These are phyloP conservation scores for Chirona hameri DNA, from an alignment of 2,888 invertebrate genomes.

Conservation along the genomic window DNA sequence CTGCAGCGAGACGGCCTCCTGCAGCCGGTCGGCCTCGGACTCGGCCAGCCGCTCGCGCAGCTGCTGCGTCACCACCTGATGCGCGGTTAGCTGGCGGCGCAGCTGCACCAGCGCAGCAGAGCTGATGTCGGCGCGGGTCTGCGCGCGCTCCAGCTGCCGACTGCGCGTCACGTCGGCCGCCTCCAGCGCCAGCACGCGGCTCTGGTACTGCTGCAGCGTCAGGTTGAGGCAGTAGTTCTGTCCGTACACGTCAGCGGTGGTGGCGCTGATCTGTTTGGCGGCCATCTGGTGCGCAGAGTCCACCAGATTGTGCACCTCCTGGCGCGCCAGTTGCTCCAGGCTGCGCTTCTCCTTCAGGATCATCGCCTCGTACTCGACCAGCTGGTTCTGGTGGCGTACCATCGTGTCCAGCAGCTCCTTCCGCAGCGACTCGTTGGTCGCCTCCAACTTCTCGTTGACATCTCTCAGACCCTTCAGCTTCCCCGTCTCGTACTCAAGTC, in stretches of 20 bases:
- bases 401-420: background rate
- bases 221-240: background rate
- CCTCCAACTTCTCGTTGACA: background rate
- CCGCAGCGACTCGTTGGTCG: background rate
- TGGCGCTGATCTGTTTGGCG: background rate
- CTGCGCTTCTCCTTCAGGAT: background rate
- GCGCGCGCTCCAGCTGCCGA: background rate
- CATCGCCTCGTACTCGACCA: constrained; percentile 13
- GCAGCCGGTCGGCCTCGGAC: constrained; percentile 9
- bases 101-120: background rate
- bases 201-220: constrained; percentile 3
- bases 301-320: background rate
- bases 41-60: background rate
- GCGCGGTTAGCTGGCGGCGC: background rate
- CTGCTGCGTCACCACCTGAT: background rate
- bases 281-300: background rate
- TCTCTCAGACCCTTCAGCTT: background rate
- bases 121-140: background rate
- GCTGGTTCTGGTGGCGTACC: constrained; percentile 8
- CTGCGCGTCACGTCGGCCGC: background rate
- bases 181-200: background rate
- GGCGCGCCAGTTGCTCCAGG: background rate
- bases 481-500: background rate
- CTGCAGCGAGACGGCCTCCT: constrained; percentile 9
- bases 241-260: background rate